A percentile compares a stretch with the other conserved stretches of the same genome.
phyloP scores from a whole-genome alignment of 1,140 invertebrate genomes.

The Drosophila elegans region DNA sequence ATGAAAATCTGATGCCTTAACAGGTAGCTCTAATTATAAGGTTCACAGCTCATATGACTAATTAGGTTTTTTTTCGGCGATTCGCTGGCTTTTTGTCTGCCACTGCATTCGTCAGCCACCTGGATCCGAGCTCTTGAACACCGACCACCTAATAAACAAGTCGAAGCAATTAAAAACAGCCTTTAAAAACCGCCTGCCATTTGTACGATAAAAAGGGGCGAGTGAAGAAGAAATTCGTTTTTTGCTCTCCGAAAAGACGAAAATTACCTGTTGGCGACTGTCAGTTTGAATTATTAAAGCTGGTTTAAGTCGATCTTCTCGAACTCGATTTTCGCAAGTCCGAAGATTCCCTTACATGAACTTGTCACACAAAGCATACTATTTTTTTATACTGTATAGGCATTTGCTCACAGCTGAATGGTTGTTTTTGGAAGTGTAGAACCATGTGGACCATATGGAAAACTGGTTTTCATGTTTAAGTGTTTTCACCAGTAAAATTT shows the following conservation, averaged over 20 bases:
- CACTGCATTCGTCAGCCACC: constrained; percentile 37
- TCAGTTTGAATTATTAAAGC: constrained; percentile 31
- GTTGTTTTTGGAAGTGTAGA: too few species aligned
- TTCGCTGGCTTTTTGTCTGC: constrained; percentile 15
- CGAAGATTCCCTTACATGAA: not conserved
- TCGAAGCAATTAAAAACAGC: constrained; percentile 45
- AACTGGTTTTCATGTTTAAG: too few species aligned
- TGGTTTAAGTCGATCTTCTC: constrained; percentile 2
- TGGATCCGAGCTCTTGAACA: constrained; percentile 35
- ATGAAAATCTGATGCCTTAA: constrained; percentile 52
- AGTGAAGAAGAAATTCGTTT: constrained; percentile 33
- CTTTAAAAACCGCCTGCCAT: constrained; percentile 42
- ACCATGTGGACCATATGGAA: not conserved
- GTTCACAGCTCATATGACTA: constrained; percentile 56
- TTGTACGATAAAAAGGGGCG: constrained; percentile 47
- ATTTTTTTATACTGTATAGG: too few species aligned
- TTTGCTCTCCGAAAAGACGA: constrained; percentile 32
- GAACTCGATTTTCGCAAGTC: not conserved
- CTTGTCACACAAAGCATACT: not conserved
- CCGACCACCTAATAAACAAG: constrained; percentile 36
- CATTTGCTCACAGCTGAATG: too few species aligned
- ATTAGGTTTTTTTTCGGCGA: constrained; percentile 6
- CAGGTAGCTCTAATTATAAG: constrained; percentile 71
- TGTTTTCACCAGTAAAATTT: too few species aligned
- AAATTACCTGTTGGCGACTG: constrained; percentile 44